Evolutionary conservation across 2,797 vertebrate genomes (phyloP).

Genomic region (Chelon labrosus): DNA sequence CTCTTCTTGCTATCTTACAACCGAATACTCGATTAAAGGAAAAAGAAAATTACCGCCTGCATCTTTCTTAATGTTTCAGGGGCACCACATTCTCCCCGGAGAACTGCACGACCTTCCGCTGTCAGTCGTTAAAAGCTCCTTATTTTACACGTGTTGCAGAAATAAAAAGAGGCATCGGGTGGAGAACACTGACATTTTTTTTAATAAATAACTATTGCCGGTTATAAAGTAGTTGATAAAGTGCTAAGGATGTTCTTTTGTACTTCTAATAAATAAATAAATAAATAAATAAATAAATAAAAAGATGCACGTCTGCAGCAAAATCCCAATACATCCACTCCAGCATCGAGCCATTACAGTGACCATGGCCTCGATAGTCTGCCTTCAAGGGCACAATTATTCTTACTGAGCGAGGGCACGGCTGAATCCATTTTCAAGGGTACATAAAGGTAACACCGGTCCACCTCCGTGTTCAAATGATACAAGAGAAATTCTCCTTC

Average conservation of each 20-base stretch:
- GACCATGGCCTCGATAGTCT: constrained; percentile 30
- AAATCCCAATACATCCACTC: not conserved
- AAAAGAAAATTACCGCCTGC: constrained; percentile 33
- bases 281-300: too few species aligned
- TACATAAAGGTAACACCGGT: constrained; percentile 31
- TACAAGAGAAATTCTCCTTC: not conserved
- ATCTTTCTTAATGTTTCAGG: constrained; percentile 22
- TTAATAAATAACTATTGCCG: not conserved
- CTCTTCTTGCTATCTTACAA: not conserved
- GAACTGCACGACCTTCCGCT: not conserved
- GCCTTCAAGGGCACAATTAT: constrained; percentile 59
- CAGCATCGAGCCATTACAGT: constrained; percentile 29
- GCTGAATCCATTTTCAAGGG: constrained; percentile 49
- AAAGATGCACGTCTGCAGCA: constrained; percentile 1
- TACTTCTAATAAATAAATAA: not conserved
- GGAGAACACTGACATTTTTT: not conserved
- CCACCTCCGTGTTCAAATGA: constrained; percentile 23
- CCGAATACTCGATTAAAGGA: constrained; percentile 14
- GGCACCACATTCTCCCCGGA: constrained; percentile 10
- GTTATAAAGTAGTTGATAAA: constrained; percentile 17
- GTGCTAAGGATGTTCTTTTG: not conserved
- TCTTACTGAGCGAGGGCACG: constrained; percentile 28
- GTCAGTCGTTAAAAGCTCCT: not conserved
- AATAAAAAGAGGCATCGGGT: not conserved
- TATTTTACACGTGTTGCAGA: not conserved